Conservation (phyloP, 2,113 vertebrate genomes). For the Myanophis thanlyinensis region DNA sequence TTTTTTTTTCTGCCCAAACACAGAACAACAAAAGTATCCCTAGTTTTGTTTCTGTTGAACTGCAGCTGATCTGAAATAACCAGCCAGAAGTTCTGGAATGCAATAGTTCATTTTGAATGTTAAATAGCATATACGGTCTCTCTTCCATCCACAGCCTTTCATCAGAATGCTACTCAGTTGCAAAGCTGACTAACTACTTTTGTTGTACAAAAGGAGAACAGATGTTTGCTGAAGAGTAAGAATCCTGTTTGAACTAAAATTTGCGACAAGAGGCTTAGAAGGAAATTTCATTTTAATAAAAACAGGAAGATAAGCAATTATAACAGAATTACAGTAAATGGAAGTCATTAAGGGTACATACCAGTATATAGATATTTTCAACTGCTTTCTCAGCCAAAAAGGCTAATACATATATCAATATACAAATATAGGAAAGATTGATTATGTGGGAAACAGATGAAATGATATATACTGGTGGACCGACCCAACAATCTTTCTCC, state of each 20-base stretch:
- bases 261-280: not conserved
- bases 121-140: not conserved
- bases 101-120: not conserved
- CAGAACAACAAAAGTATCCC: not conserved
- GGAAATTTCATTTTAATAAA: constrained; percentile 21
- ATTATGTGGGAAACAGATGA: not conserved
- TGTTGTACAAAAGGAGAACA: not conserved
- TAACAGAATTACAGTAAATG: not conserved
- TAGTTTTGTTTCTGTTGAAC: not conserved
- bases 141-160: not conserved
- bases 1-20: not conserved
- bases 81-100: not conserved
- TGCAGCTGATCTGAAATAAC: not conserved
- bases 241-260: constrained; percentile 17
- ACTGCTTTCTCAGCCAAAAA: not conserved
- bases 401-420: not conserved
- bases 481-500: not conserved
- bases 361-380: not conserved
- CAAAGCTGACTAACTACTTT: not conserved
- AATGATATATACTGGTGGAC: not conserved
- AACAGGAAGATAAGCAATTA: not conserved
- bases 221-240: not conserved
- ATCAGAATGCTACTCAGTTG: not conserved
- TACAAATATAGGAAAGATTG: not conserved
- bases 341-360: not conserved